Evolutionary conservation across 2,888 invertebrate genomes (phyloP).

Genomic region (Timema podura): DNA sequence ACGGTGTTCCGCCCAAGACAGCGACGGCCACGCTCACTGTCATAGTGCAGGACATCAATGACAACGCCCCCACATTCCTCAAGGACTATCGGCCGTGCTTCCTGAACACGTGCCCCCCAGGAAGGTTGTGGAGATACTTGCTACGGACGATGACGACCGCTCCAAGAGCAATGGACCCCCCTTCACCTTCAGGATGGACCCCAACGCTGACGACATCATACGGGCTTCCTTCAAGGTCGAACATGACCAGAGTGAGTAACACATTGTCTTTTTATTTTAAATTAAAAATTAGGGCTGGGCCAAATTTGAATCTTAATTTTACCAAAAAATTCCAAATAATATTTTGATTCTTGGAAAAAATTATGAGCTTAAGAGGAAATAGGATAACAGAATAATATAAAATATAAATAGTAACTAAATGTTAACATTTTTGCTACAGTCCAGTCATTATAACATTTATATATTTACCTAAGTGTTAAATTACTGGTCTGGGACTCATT

Average conservation of each 20-base stretch:
- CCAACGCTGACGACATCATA: slow-evolving; percentile 89
- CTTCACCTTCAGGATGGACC: slow-evolving; percentile 91
- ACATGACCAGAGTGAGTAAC: slow-evolving; percentile 83
- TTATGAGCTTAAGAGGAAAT: too few species aligned
- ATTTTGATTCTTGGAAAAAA: too few species aligned
- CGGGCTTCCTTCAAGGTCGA: slow-evolving; percentile 93
- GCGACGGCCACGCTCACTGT: slow-evolving; percentile 92
- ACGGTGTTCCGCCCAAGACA: slow-evolving; percentile 88
- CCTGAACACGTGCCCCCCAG: slow-evolving; percentile 90
- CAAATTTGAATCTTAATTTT: too few species aligned
- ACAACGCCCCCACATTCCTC: slow-evolving; percentile 89
- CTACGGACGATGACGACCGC: slow-evolving; percentile 90
- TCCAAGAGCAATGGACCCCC: slow-evolving; percentile 95
- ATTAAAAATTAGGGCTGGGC: too few species aligned
- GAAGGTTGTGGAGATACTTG: slow-evolving; percentile 87
- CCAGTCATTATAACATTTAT: too few species aligned
- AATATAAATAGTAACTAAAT: too few species aligned
- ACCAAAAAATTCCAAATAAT: too few species aligned
- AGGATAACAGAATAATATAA: too few species aligned
- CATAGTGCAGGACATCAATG: slow-evolving; percentile 92
- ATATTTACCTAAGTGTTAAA: too few species aligned
- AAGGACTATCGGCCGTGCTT: slow-evolving; percentile 87
- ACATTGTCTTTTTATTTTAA: background rate
- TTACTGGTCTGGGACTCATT: too few species aligned
- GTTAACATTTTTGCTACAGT: too few species aligned